A percentile compares a stretch with the other conserved stretches of the same genome.
Evolutionary conservation across 1,140 invertebrate species (phyloP).

Genomic region (Coelopa frigida): DNA sequence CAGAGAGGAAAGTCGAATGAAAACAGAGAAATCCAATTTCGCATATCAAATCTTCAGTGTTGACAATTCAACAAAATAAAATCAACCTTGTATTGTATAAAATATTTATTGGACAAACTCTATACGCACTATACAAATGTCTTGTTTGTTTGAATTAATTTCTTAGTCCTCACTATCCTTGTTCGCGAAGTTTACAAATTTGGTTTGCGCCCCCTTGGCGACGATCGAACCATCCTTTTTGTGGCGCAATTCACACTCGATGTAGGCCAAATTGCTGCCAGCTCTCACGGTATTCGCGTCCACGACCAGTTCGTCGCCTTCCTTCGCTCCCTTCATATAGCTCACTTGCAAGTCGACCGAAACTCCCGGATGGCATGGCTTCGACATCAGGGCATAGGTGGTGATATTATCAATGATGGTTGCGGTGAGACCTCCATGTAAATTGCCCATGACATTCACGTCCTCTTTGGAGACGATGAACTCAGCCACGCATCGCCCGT

Average conservation of each 20-base stretch:
- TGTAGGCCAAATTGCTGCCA: conserved; percentile 72
- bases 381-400: conserved; percentile 67
- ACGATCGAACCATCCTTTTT: conserved; percentile 63
- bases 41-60: no score
- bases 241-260: conserved; percentile 67
- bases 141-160: no score
- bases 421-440: conserved; percentile 79
- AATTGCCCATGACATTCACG: conserved; percentile 61
- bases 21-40: no score
- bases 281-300: conserved; percentile 69
- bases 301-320: conserved; percentile 69
- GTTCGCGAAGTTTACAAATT: conserved; percentile 55
- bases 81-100: no score
- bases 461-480: conserved; percentile 70
- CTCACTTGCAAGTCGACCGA: conserved; percentile 72
- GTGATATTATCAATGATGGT: conserved; percentile 79
- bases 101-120: no score
- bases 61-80: no score
- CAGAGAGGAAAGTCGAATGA: no score
- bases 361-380: conserved; percentile 56
- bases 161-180: background rate
- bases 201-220: conserved; percentile 72
- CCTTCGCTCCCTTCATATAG: conserved; percentile 62
- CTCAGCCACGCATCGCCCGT: conserved; percentile 66
- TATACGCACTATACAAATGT: no score